phyloP scores from a whole-genome alignment of 1,140 invertebrate genomes.

The Euwallacea similis region DNA sequence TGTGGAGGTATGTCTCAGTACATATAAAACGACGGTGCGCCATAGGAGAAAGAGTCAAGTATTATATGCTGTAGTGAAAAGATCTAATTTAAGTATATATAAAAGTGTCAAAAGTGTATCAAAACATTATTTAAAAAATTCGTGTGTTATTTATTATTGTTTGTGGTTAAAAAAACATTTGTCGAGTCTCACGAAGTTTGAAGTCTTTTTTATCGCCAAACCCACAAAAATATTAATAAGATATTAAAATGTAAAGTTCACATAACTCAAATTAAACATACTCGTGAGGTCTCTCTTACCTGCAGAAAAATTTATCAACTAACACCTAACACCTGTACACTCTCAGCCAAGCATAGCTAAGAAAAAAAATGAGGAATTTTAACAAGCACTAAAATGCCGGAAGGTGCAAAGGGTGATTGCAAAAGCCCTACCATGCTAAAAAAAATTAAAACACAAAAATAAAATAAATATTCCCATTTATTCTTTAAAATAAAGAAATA shows the following conservation, averaged over 20 bases:
- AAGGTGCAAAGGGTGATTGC: background rate
- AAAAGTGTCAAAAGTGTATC: too few species aligned
- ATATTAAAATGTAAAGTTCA: background rate
- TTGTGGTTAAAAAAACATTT: too few species aligned
- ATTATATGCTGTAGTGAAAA: too few species aligned
- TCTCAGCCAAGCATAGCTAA: background rate
- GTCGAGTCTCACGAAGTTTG: background rate
- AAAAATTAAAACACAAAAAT: conserved; percentile 44
- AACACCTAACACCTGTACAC: too few species aligned
- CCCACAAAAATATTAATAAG: background rate
- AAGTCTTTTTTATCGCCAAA: background rate
- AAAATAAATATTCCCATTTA: conserved; percentile 53
- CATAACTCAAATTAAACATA: background rate
- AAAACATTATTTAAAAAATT: too few species aligned
- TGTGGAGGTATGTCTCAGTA: too few species aligned
- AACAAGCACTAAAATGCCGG: background rate
- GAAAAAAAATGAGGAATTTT: background rate
- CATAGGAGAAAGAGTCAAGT: too few species aligned
- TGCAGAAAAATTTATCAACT: too few species aligned
- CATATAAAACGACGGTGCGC: too few species aligned
- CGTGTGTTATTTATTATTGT: too few species aligned
- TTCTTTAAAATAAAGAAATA: conserved; percentile 52
- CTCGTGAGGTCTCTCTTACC: too few species aligned
- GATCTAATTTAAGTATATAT: too few species aligned
- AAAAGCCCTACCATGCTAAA: background rate